These are phyloP conservation scores for Notamacropus eugenii DNA, from an alignment of 2,797 vertebrate species.

Conservation along the genomic window DNA sequence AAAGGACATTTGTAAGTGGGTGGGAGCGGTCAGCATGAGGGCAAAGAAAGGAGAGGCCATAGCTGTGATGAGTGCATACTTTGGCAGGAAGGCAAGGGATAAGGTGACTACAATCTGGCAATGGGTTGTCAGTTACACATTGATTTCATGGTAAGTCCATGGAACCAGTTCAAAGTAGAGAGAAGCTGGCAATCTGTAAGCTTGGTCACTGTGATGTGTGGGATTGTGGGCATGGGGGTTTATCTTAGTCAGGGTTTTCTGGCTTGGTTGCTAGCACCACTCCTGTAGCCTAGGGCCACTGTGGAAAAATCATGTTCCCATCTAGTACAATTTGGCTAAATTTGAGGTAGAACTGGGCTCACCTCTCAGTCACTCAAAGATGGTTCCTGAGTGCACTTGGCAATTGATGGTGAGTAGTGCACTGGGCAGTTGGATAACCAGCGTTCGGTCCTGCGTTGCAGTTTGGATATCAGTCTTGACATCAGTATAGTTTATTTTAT, in stretches of 20 bases:
- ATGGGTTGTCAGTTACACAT: not conserved
- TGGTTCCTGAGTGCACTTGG: not conserved
- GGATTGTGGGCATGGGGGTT: not conserved
- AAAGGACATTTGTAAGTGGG: not conserved
- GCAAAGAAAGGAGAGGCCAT: not conserved
- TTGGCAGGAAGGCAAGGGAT: not conserved
- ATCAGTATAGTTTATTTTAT: slow-evolving; percentile 35
- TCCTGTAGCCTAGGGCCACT: not conserved
- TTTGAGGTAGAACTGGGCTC: not conserved
- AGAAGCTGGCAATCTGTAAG: not conserved
- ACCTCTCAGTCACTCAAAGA: not conserved
- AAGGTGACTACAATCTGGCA: not conserved
- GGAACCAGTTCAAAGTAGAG: not conserved
- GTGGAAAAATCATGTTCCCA: not conserved
- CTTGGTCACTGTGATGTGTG: not conserved
- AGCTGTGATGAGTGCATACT: not conserved
- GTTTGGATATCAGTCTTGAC: slow-evolving; percentile 18
- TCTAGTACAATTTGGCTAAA: not conserved
- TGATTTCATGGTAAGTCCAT: not conserved
- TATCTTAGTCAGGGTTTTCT: not conserved
- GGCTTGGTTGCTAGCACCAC: not conserved
- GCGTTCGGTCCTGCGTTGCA: not conserved
- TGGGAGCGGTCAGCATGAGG: not conserved
- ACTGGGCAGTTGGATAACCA: not conserved
- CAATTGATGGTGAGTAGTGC: not conserved